Percentiles rank a stretch among this genome's conserved stretches.
Conservation (phyloP, 2,113 vertebrate species). For the Nycticorax nycticorax region DNA sequence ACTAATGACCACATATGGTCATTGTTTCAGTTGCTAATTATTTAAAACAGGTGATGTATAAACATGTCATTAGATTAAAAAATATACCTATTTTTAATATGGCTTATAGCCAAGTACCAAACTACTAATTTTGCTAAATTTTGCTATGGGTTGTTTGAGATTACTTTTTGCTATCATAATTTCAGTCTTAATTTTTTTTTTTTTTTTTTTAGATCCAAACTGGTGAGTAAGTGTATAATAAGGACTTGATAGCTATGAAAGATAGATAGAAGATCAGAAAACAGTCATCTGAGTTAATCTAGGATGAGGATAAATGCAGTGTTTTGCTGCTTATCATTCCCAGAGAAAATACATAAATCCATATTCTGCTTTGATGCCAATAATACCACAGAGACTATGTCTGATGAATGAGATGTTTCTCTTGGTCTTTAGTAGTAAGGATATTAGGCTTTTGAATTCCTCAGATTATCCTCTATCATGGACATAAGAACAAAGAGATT, state of each 20-base stretch:
- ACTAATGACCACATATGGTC: slow-evolving; percentile 66
- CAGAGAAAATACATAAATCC: not conserved
- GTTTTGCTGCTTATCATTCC: not conserved
- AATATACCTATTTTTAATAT: not conserved
- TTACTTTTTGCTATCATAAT: not conserved
- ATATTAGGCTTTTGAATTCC: not conserved
- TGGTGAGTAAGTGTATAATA: not conserved
- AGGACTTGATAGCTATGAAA: not conserved
- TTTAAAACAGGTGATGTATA: slow-evolving; percentile 50
- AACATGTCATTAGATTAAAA: slow-evolving; percentile 7
- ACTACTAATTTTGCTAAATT: not conserved
- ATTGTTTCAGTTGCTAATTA: slow-evolving; percentile 67
- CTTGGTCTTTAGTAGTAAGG: not conserved
- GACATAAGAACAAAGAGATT: not conserved
- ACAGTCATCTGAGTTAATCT: not conserved
- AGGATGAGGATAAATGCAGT: not conserved
- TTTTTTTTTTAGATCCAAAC: not conserved
- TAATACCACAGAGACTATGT: not conserved
- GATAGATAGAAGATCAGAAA: not conserved
- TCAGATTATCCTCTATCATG: not conserved
- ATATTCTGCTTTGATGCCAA: not conserved
- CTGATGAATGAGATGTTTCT: not conserved
- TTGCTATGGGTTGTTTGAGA: not conserved
- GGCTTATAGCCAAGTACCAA: not conserved
- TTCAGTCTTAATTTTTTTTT: not conserved